A percentile compares a stretch with the other conserved stretches of the same genome.
These are phyloP conservation scores for Chinchilla lanigera DNA, from an alignment of 2,113 vertebrate species.

Conservation along the genomic window DNA sequence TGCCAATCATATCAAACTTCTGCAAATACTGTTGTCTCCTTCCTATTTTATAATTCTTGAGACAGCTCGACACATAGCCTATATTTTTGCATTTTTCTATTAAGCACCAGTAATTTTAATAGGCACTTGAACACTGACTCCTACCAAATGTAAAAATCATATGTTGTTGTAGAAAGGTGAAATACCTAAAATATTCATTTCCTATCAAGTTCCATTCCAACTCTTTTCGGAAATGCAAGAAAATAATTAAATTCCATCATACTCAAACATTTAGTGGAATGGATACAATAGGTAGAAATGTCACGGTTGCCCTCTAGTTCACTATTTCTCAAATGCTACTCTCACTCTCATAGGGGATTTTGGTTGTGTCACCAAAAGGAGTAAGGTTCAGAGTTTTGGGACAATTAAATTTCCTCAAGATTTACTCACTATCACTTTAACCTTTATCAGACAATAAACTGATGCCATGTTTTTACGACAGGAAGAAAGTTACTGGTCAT, in stretches of 20 bases:
- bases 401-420: constrained; percentile 48
- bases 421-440: constrained; percentile 49
- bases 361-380: background rate
- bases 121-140: background rate
- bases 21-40: background rate
- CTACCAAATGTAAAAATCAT: background rate
- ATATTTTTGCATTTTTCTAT: background rate
- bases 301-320: rapidly evolving
- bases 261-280: background rate
- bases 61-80: background rate
- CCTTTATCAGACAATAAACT: constrained; percentile 59
- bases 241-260: background rate
- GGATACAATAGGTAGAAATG: background rate
- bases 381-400: background rate
- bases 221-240: background rate
- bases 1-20: background rate
- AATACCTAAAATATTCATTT: constrained; percentile 47
- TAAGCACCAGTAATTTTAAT: background rate
- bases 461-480: constrained; percentile 68
- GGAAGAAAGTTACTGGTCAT: constrained; percentile 67
- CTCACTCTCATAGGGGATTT: background rate
- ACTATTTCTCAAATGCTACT: background rate
- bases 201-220: background rate
- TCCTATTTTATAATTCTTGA: background rate
- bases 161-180: background rate